These are phyloP conservation scores for Pteria penguin DNA, from an alignment of 2,888 invertebrate genomes.

Conservation along the genomic window DNA sequence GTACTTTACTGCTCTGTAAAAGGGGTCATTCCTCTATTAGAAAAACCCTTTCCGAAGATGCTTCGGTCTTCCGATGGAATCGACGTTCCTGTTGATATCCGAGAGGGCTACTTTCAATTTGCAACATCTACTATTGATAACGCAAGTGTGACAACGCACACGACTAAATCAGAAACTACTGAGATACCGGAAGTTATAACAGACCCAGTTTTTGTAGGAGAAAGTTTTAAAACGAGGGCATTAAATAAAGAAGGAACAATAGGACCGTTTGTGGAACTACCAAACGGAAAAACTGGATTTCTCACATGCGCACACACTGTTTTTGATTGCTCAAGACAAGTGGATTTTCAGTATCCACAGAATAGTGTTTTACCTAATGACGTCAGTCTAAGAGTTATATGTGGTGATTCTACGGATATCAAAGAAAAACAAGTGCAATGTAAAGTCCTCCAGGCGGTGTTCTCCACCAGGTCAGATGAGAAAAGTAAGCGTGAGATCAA, in stretches of 20 bases:
- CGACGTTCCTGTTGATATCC: background rate
- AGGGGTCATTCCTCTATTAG: background rate
- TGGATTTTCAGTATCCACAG: background rate
- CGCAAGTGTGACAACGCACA: background rate
- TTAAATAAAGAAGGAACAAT: background rate
- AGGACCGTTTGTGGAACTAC: background rate
- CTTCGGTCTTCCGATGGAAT: background rate
- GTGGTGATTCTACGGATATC: background rate
- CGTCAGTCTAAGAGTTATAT: background rate
- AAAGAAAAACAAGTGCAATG: background rate
- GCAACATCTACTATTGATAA: background rate
- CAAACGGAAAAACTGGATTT: background rate
- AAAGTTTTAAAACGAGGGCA: background rate
- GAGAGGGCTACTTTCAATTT: constrained; percentile 16
- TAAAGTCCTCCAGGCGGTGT: background rate
- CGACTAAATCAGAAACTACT: background rate
- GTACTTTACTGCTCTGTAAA: background rate
- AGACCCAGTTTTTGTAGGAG: background rate
- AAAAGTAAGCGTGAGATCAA: background rate
- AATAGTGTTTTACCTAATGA: background rate
- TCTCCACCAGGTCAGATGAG: background rate
- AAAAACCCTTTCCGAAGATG: background rate
- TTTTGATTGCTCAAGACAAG: background rate
- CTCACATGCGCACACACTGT: constrained; percentile 6
- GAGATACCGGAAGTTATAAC: background rate